A percentile compares a stretch with the other conserved stretches of the same genome.
phyloP scores from a whole-genome alignment of 2,888 invertebrate genomes.

The Tetrapedia diversipes region DNA sequence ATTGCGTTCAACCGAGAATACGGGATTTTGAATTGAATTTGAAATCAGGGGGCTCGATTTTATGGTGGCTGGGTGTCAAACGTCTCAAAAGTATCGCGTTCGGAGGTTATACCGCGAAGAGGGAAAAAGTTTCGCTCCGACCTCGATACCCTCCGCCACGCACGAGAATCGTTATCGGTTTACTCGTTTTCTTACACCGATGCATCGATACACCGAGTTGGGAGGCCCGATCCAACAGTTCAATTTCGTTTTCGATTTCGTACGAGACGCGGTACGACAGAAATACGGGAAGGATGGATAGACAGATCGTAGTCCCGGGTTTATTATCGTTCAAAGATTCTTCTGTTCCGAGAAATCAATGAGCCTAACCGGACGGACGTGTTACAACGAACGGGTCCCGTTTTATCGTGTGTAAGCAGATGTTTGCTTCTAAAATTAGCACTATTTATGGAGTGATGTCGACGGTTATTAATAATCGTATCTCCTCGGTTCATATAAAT shows the following conservation, averaged over 20 bases:
- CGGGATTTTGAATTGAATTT: slow-evolving; percentile 81
- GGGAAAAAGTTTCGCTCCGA: slow-evolving; percentile 37
- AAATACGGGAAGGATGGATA: background rate
- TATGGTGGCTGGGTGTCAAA: slow-evolving; percentile 77
- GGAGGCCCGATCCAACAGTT: slow-evolving; percentile 43
- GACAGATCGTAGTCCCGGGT: background rate
- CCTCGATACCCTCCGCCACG: slow-evolving; percentile 35
- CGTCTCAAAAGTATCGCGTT: slow-evolving; percentile 66
- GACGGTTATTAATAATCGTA: slow-evolving; percentile 46
- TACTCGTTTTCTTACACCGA: slow-evolving; percentile 44
- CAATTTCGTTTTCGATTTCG: slow-evolving; percentile 67
- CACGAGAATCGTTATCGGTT: slow-evolving; percentile 65
- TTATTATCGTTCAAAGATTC: slow-evolving; percentile 27
- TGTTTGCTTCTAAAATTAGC: slow-evolving; percentile 60
- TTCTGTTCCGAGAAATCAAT: slow-evolving; percentile 35
- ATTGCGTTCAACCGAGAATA: slow-evolving; percentile 71
- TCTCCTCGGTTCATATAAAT: slow-evolving; percentile 9
- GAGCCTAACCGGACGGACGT: slow-evolving; percentile 27
- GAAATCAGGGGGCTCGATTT: slow-evolving; percentile 80
- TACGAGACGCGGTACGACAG: slow-evolving; percentile 7
- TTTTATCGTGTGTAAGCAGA: slow-evolving; percentile 58
- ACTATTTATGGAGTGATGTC: slow-evolving; percentile 42
- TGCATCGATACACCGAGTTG: background rate
- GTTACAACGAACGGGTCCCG: slow-evolving; percentile 3
- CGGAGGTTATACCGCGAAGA: slow-evolving; percentile 46